phyloP scores from a whole-genome alignment of 2,797 vertebrate species.

The Spea hammondii region DNA sequence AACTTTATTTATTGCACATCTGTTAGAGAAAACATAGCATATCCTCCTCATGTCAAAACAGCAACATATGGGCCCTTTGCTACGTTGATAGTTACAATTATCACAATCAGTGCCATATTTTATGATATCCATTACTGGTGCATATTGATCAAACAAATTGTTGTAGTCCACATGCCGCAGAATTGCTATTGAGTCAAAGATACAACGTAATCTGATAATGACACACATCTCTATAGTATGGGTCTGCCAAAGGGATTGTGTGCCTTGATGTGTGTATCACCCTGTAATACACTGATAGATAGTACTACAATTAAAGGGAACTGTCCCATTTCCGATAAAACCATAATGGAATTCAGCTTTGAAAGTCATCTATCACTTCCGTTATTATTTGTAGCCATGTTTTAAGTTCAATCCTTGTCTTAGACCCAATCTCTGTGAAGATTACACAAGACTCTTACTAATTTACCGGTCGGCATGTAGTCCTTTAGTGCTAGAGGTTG shows the following conservation, averaged over 20 bases:
- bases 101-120: slow-evolving; percentile 27
- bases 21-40: slow-evolving; percentile 24
- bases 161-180: slow-evolving; percentile 64
- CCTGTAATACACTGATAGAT: too few species aligned
- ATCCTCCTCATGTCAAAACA: background rate
- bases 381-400: too few species aligned
- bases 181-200: slow-evolving; percentile 63
- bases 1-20: slow-evolving; percentile 44
- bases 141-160: slow-evolving; percentile 62
- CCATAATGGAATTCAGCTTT: too few species aligned
- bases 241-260: background rate
- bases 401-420: too few species aligned
- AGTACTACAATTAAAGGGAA: too few species aligned
- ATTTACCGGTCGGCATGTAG: too few species aligned
- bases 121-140: slow-evolving; percentile 55
- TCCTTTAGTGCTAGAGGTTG: too few species aligned
- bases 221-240: background rate
- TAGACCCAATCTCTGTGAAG: too few species aligned
- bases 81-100: slow-evolving; percentile 32
- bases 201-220: slow-evolving; percentile 20
- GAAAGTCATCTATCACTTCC: too few species aligned
- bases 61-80: slow-evolving; percentile 19
- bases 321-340: too few species aligned
- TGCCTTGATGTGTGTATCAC: background rate
- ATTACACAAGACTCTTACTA: too few species aligned